phyloP scores from a whole-genome alignment of 2,113 vertebrate species.

The Clinocottus analis region DNA sequence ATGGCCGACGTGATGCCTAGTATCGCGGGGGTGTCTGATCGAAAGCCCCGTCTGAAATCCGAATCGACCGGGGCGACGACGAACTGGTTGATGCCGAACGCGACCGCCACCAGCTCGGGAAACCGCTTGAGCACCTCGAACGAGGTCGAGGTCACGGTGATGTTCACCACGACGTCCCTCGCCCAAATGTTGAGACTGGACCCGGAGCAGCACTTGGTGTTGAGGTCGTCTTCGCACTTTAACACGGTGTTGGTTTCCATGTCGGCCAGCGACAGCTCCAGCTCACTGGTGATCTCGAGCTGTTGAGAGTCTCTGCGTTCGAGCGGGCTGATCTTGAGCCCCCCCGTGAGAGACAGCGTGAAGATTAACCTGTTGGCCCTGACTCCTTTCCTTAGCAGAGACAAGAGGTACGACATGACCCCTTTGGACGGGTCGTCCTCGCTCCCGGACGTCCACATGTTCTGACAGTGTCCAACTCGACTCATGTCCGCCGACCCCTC shows the following conservation, averaged over 20 bases:
- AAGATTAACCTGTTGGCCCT: no score
- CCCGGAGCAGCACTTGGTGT: conserved; percentile 10
- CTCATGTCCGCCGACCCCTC: no score
- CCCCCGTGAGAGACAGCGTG: no score
- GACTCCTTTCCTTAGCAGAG: no score
- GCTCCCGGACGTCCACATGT: no score
- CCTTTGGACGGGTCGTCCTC: no score
- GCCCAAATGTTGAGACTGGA: not conserved
- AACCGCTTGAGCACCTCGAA: conserved; percentile 8
- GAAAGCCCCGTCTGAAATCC: not conserved
- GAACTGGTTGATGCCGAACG: conserved; percentile 30
- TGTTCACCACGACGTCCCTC: not conserved
- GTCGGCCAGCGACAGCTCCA: not conserved
- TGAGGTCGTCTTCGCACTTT: conserved; percentile 12
- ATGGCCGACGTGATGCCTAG: no score
- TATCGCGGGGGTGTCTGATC: not conserved
- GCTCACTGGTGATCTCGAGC: accelerated
- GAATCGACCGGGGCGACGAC: conserved; percentile 5
- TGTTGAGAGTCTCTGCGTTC: accelerated
- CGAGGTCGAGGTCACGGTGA: not conserved
- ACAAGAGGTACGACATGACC: no score
- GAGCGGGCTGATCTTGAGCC: not conserved
- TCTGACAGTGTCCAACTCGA: no score
- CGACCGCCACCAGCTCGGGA: not conserved
- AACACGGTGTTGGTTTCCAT: conserved; percentile 1